A percentile compares a stretch with the other conserved stretches of the same genome.
phyloP scores from a whole-genome alignment of 2,113 vertebrate genomes.

The Nanorana parkeri region DNA sequence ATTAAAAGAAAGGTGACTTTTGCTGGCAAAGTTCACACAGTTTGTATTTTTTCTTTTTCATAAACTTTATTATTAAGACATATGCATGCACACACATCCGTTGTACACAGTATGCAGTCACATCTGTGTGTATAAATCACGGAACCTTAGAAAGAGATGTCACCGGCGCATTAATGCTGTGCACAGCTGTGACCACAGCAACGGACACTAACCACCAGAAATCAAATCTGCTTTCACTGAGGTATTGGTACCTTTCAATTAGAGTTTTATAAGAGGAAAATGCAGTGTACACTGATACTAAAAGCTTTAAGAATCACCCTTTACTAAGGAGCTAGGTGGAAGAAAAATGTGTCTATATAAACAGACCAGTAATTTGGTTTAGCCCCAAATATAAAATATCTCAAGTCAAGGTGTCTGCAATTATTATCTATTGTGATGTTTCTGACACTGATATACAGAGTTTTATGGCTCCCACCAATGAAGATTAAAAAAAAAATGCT shows the following conservation, averaged over 20 bases:
- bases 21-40: too few relatives aligned
- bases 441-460: conserved; percentile 84
- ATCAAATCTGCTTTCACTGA: conserved; percentile 66
- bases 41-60: background rate
- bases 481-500: conserved; percentile 61
- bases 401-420: conserved; percentile 80
- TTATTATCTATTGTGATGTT: conserved; percentile 92
- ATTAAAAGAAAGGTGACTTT: too few relatives aligned
- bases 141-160: background rate
- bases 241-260: conserved; percentile 68
- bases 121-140: conserved; percentile 8
- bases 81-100: background rate
- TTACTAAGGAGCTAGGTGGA: conserved; percentile 31
- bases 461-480: conserved; percentile 70
- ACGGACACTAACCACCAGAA: conserved; percentile 19
- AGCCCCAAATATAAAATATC: conserved; percentile 85
- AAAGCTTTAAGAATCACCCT: conserved; percentile 42
- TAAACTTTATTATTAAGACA: background rate
- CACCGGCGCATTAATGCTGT: conserved; percentile 21
- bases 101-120: background rate
- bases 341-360: conserved; percentile 50
- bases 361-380: conserved; percentile 88
- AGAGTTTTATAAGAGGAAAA: conserved; percentile 61
- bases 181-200: conserved; percentile 31
- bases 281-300: conserved; percentile 55